phyloP scores from a whole-genome alignment of 2,113 vertebrate species.

The Prolemur simus region DNA sequence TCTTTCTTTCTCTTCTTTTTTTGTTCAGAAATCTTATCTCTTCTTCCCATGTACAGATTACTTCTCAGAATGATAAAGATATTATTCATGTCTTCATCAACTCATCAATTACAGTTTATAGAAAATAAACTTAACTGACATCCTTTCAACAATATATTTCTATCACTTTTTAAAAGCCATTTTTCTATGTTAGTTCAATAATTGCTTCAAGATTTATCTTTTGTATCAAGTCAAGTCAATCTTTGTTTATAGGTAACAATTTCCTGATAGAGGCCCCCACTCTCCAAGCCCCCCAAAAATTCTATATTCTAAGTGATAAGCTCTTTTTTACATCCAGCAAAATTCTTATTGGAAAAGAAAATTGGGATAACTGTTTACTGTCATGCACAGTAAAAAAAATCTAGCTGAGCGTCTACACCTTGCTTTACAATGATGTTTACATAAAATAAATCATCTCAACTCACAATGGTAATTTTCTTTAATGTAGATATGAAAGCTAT shows the following conservation, averaged over 20 bases:
- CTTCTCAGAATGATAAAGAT: too few species aligned
- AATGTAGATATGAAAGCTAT: constrained; percentile 12
- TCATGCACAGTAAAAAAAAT: constrained; percentile 45
- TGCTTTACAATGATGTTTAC: constrained; percentile 53
- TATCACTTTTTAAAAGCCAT: background rate
- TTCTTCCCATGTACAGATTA: too few species aligned
- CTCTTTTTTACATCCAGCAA: constrained; percentile 73
- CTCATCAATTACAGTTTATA: constrained; percentile 10
- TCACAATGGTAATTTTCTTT: constrained; percentile 58
- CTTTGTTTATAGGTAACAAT: too few species aligned
- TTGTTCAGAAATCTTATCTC: background rate
- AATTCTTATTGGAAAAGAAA: constrained; percentile 71
- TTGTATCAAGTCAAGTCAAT: too few species aligned
- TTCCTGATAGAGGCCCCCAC: background rate
- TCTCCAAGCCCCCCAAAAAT: constrained; percentile 66
- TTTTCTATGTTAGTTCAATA: too few species aligned
- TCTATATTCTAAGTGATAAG: constrained; percentile 63
- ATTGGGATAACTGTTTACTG: constrained; percentile 27
- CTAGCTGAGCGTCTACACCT: constrained; percentile 57
- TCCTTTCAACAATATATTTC: constrained; percentile 20
- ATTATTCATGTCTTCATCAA: too few species aligned
- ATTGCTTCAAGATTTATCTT: too few species aligned
- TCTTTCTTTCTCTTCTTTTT: too few species aligned
- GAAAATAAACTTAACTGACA: constrained; percentile 64
- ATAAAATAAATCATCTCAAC: constrained; percentile 51